Base-by-base conservation (phyloP, 2,113 vertebrate genomes). In the Poecilia latipinna region DNA sequence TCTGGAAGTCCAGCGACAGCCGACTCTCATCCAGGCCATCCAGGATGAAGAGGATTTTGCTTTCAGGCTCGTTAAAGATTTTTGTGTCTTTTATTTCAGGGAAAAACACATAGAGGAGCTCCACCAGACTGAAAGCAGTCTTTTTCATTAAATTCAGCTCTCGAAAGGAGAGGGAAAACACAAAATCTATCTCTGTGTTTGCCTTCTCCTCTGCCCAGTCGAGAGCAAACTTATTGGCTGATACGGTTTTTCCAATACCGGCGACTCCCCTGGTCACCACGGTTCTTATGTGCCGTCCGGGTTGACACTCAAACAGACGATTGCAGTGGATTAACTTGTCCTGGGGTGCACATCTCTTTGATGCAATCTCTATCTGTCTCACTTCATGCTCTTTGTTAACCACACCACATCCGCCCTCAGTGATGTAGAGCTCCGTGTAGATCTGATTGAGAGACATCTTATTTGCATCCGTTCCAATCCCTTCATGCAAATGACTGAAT, bases 361-460 rank as follows among this genome's bases (percentile, higher is more conserved):
- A 51, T 1, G 69, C 24, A 1, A 17, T 60, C 83, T 93, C 91
- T 0, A 93, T 84, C 57, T 66, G 78, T 65, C 70, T 84, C 32
- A 94, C 82, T 72, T 94, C 89, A 17, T 93, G 89, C 72, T 91
- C 90, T 11, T 60, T 70, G 37, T 87, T 91, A 72, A 92, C 86
- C 11, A 74, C 75, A 0, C 82, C 54, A 7, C 33, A 65, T 61
- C 87, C 81, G 26, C 84, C 87, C 44, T 91, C 82, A 0, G 83
- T 93, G 80, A 93, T 78, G 77, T 90, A 90, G 22, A 92, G 87
- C 71, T 91, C 89, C 6, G 92, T 93, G 90, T 91, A 92, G 54
- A 91, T 91, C 48, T 89, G 75, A 62, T 89, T 66, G 15, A 93
- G 90, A 29, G 73, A 22, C 2, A n/a, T 77, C 81, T 70, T 85